A percentile compares a stretch with the other conserved stretches of the same genome.
These are phyloP conservation scores for Schizopygopsis malacanthus DNA, from an alignment of 2,797 vertebrate genomes.

Conservation along the genomic window DNA sequence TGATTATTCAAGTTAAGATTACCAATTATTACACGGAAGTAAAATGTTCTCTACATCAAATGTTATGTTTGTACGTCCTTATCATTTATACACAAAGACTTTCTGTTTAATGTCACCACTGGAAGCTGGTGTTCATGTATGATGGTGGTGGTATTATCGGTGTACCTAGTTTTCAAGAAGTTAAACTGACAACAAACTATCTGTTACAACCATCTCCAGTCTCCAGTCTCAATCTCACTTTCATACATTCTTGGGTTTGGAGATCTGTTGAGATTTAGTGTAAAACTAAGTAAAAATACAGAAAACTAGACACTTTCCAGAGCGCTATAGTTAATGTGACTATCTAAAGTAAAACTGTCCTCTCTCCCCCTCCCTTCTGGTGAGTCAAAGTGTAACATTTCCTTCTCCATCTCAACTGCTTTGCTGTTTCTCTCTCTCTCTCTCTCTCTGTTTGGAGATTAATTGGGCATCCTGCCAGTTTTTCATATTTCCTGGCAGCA, in stretches of 20 bases:
- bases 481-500: slow-evolving; percentile 88
- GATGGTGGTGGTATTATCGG: neutral
- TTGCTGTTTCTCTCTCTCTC: slow-evolving; percentile 52
- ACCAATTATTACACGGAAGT: neutral
- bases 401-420: slow-evolving; percentile 66
- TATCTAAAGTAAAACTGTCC: slow-evolving; percentile 58
- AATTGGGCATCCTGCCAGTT: slow-evolving; percentile 91
- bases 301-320: slow-evolving; percentile 7
- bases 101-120: neutral
- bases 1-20: too few relatives aligned
- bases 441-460: slow-evolving; percentile 80
- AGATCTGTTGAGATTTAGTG: neutral
- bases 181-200: neutral
- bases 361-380: slow-evolving; percentile 65
- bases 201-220: neutral
- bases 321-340: slow-evolving; percentile 38
- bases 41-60: neutral
- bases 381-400: slow-evolving; percentile 73
- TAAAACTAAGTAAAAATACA: slow-evolving; percentile 8
- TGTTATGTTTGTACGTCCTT: neutral
- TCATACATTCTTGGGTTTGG: neutral
- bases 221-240: neutral
- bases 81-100: neutral
- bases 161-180: too few relatives aligned
- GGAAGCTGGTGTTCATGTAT: neutral